Evolutionary conservation across 2,797 vertebrate species (phyloP).

Genomic region (Tolypeutes matacus): DNA sequence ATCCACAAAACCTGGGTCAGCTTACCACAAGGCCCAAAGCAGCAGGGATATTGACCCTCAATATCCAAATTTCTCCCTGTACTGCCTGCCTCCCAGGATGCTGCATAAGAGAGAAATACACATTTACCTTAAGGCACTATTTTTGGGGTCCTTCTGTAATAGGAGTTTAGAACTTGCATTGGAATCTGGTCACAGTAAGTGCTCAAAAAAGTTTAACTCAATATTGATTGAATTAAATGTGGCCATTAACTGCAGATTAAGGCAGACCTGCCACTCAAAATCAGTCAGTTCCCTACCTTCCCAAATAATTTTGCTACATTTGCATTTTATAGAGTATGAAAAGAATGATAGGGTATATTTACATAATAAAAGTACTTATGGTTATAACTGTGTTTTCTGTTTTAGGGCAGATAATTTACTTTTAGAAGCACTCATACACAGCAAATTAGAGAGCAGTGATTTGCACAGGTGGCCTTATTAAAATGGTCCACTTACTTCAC

Average conservation of each 20-base stretch:
- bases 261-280: not conserved
- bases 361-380: not conserved
- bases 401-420: not conserved
- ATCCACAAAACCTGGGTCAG: not conserved
- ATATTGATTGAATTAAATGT: conserved; percentile 14
- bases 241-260: conserved; percentile 20
- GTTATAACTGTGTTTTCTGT: not conserved
- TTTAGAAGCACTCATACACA: not conserved
- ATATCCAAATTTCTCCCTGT: not conserved
- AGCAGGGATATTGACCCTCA: not conserved
- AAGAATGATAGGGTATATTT: not conserved
- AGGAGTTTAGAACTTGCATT: not conserved
- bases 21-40: not conserved
- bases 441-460: not conserved
- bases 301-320: not conserved
- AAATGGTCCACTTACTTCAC: not conserved
- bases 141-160: not conserved
- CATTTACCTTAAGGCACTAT: not conserved
- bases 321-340: conserved; percentile 21
- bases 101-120: not conserved
- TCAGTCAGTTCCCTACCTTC: not conserved
- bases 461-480: not conserved
- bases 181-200: not conserved
- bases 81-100: not conserved
- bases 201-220: not conserved